Evolutionary conservation across 2,797 vertebrate genomes (phyloP), one percentile per base, ranked within the genome.

Genomic region (Sebastes minor): DNA sequence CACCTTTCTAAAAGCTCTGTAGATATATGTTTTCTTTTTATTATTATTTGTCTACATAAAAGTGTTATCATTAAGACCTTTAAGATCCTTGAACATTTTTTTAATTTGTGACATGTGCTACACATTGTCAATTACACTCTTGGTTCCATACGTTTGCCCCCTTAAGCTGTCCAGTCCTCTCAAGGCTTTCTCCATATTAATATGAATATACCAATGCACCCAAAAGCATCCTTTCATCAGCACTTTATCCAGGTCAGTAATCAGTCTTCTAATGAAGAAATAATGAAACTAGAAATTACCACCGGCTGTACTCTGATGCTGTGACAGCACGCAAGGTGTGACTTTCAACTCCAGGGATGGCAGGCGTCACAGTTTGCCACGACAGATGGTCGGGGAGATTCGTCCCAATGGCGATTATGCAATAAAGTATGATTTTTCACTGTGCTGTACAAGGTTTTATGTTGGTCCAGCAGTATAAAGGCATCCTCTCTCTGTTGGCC

Each of bases 311-410:
- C 82, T 84, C 78, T 77, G 61, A 35, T 76, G 64, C 78, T 53
- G 46, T 78, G 67, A 80, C 85, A 78, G 80, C 65, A 35, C 2
- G 52, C 61, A 59, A 76, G 71, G 82, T 89, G 78, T 49, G 71
- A 83, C 81, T 90, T 78, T 72, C 73, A 71, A 76, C 82, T 86
- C 61, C 61, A 20, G 78, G 73, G 78, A 89, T 25, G 38, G 60
- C 64, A 42, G 1, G 70, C 74, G 27, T 82, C 77, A 74, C 81
- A 72, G 73, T 86, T 85, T 88, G 85, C 68, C 38, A 22, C 59
- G 65, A 81, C 92, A 95, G 92, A 94, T 94, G 92, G 92, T 78
- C 60, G 63, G 74, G 79, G 81, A 90, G 74, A 81, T 72, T 84
- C 74, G 12, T 75, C 81, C 79, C 88, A 32, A 30, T 63, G 60